Evolutionary conservation across 2,888 invertebrate species (phyloP).

Genomic region (Drosophila helvetica): DNA sequence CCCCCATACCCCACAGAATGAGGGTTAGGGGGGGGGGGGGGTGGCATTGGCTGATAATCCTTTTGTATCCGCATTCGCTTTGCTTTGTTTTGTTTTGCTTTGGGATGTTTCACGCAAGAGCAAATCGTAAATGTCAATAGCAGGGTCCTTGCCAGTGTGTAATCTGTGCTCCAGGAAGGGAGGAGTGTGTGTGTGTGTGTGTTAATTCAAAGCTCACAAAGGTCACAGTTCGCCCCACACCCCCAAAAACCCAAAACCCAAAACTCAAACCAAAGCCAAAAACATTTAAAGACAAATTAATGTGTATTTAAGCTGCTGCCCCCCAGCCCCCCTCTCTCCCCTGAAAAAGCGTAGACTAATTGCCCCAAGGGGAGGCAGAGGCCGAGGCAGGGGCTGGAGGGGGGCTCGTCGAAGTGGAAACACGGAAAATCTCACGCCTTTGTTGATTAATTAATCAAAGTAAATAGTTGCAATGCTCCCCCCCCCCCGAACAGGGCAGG

Average conservation of each 20-base stretch:
- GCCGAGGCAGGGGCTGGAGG: background rate
- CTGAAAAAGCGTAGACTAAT: constrained; percentile 68
- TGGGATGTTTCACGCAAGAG: constrained; percentile 74
- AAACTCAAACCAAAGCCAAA: constrained; percentile 18
- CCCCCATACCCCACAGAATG: constrained; percentile 14
- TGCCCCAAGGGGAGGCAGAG: constrained; percentile 52
- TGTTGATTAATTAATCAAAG: constrained; percentile 81
- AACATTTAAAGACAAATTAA: constrained; percentile 76
- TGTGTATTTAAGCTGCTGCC: constrained; percentile 74
- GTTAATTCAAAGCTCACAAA: constrained; percentile 36
- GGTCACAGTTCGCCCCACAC: constrained; percentile 35
- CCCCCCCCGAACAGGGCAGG: background rate
- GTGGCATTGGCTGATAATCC: constrained; percentile 65
- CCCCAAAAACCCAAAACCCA: background rate
- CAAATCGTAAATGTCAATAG: constrained; percentile 81
- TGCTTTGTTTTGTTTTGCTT: constrained; percentile 51
- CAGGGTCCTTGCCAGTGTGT: constrained; percentile 47
- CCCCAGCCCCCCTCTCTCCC: background rate
- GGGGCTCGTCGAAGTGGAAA: background rate
- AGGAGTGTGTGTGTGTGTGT: constrained; percentile 40
- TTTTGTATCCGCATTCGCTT: constrained; percentile 64
- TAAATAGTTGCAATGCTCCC: constrained; percentile 60
- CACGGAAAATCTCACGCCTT: constrained; percentile 72
- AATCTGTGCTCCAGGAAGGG: constrained; percentile 6
- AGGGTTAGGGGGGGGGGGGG: constrained; percentile 3